Base-by-base conservation (phyloP, 2,888 invertebrate species). In the Melipona bicolor region DNA sequence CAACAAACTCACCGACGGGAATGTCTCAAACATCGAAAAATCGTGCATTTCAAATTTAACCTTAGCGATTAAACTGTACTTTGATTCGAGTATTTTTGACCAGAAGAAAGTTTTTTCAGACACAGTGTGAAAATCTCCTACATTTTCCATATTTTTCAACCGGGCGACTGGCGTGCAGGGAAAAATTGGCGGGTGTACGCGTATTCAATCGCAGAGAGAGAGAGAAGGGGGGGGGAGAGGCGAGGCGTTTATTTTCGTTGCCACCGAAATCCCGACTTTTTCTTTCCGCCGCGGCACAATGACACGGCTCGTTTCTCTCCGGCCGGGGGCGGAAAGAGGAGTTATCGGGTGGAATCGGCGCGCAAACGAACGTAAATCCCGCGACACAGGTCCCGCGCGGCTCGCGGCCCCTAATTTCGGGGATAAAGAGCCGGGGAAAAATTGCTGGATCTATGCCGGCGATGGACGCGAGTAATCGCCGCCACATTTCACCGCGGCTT, bases 291-390 rank as follows among this genome's bases (percentile, higher is more conserved):
- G 43, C 49, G 62, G 36, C 61, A 72, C 83, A 54, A 72, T 49
- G 64, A 36, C 71, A 71, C 71, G 76, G 82, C 87, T 88, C 87
- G 88, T 91, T 89, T 90, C 87, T 92, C 90, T 87, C 80, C 82
- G 83, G 49, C 6, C 27, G 15, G 9, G 19, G 32, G 87, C 85
- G 77, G 43, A 43, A 43, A 43, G 76, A 85, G 76, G 83, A 81
- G 85, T 83, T 91, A 87, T 88, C 87, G 87, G 84, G 77, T 82
- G 54, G 85, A 87, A 91, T 90, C 80, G 88, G 89, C 82, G 83
- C 76, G 85, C 85, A 89, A 90, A 90, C 90, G 86, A 85, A 85
- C 89, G 89, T 90, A 90, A 91, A 91, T 91, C 84, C 87, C 59
- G 84, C 86, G 76, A 79, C 77, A 70, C 77, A 68, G 70, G 70